Conservation (phyloP, 2,888 invertebrate genomes). For the Schrankia costaestrigalis region DNA sequence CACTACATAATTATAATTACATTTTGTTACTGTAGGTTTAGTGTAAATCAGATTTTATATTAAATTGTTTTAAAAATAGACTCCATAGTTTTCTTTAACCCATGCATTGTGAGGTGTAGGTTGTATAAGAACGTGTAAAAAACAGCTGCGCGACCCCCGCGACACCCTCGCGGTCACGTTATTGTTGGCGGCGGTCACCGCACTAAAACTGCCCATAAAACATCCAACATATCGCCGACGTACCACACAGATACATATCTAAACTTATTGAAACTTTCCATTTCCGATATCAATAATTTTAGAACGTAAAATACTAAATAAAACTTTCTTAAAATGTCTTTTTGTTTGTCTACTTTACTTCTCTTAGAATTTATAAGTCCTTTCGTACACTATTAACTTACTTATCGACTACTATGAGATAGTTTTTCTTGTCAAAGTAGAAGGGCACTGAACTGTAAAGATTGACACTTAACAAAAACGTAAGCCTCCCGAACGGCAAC, state of each 20-base stretch:
- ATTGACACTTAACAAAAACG: no score
- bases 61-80: neutral
- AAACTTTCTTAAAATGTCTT: slow-evolving; percentile 2
- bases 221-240: slow-evolving; percentile 30
- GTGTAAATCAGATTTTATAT: no score
- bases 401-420: no score
- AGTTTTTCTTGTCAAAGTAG: no score
- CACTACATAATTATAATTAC: no score
- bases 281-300: slow-evolving; percentile 36
- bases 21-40: no score
- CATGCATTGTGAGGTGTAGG: slow-evolving; percentile 54
- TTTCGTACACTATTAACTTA: no score
- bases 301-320: slow-evolving; percentile 4
- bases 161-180: slow-evolving; percentile 72
- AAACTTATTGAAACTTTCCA: slow-evolving; percentile 58
- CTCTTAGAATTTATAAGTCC: neutral
- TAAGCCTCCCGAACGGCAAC: no score
- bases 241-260: slow-evolving; percentile 48
- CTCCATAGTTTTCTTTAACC: slow-evolving; percentile 36
- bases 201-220: slow-evolving; percentile 73
- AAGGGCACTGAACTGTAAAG: no score
- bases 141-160: slow-evolving; percentile 78
- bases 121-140: slow-evolving; percentile 78
- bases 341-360: neutral
- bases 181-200: slow-evolving; percentile 49